Base-by-base conservation (phyloP, 2,113 vertebrate genomes). In the Gnathonemus longibarbis region DNA sequence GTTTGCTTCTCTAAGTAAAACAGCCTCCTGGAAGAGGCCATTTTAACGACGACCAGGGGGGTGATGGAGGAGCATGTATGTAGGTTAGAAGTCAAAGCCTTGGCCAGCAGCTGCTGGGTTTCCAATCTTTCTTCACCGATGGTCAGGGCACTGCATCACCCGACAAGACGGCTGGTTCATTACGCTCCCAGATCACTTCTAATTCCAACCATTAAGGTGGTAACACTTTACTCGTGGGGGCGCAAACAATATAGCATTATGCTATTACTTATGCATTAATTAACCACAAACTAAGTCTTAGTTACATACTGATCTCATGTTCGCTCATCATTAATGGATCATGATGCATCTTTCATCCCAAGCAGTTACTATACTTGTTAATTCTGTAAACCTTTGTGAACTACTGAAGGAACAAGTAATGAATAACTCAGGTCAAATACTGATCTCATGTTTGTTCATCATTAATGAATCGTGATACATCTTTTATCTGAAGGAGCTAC, bases 31-130 rank as follows among this genome's bases (percentile, higher is more conserved):
- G 91, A 92, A 92, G 93, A 93, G 84, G 91, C 91, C 92, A 92
- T 93, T 92, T 90, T 39, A 42, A 90, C 91, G 91, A 93, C 45
- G 8, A 90, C 90, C 91, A 88, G 58, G 70, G 88, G 90, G 48
- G 53, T 62, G 35, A 10, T 24, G 56, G 58, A 92, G 91, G 92
- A 89, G 91, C 87, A 92, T 87, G 89, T 90, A 93, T 89, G 86
- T 92, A 90, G 92, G 90, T 58, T 90, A 94, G 92, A 94, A 93
- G 94, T 94, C 92, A 94, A 77, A 66, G 86, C 53, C 70, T 50
- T 80, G 80, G 88, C 92, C 92, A 90, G 90, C 58, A 90, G 90
- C 87, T 88, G 31, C 17, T 46, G 89, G 84, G 74, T 89, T 91
- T 77, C 91, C 87, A 27, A 31, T 84, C 85, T 17, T 89, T 53